Evolutionary conservation across 2,113 vertebrate species (phyloP), one percentile per base, ranked within the genome.

Genomic region (Rhinoderma darwinii): DNA sequence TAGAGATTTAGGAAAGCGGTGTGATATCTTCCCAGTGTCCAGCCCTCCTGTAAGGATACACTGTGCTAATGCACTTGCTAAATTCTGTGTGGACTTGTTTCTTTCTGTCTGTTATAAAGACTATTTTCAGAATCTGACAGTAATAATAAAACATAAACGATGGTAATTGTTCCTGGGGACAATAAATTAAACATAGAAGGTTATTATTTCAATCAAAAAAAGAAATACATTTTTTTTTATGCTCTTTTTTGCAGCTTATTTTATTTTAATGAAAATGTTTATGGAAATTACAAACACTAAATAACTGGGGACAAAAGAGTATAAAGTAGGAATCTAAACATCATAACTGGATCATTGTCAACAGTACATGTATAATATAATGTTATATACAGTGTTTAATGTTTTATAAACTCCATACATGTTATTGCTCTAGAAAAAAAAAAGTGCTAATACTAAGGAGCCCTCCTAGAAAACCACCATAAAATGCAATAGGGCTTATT

Each of bases 1-100:
- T 27, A 81, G 15, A 37, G 78, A 56, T 81, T 81, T 81, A 81
- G 37, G 56, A 43, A 63, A 81, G 78, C 39, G 5, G 18, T 59
- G 54, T 41, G 78, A 81, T 41, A 41, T 81, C 56, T 43, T 41
- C 37, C 12, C 50, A 17, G 35, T 43, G 78, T 63, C 54, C 14
- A 15, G 17, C 10, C 30, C 10, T 81, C 43, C 20, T 81, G 54
- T 63, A 18, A 37, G 8, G 17, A 32, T 37, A 78, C 20, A 56
- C 47, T 35, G 75, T 20, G 51, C 18, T 80, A 78, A 78, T 56
- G 9, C 9, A 35, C 30, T 51, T 77, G 20, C 12, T 80, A 20
- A 39, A 59, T 80, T 22, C 30, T 35, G 11, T n/a, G 5, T 59
- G 77, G 18, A 56, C 32, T 37, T 17, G 17, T 39, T 2, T 54